Base-by-base conservation (phyloP, 2,888 invertebrate genomes). In the Machimus atricapillus region DNA sequence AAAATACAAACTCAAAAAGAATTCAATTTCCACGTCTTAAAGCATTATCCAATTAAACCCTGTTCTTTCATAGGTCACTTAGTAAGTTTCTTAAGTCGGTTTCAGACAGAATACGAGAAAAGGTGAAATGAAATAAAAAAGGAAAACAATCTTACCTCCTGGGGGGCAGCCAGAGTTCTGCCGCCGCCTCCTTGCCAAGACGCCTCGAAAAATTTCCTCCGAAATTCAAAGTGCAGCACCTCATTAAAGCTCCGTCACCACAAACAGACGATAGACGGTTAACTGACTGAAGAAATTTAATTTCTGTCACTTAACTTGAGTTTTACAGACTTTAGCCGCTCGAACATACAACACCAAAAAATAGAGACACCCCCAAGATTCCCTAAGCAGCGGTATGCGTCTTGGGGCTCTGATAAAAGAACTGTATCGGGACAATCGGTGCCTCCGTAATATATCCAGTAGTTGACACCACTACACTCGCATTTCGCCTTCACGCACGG, bases 271-370 rank as follows among this genome's bases (percentile, higher is more conserved):
- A 52, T 56, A 27, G 14, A 79, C 19, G n/a, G 82, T 58, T 58
- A 82, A 82, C 23, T 58, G 56, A 82, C 27, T 58, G 37, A 82
- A n/a, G 52, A 66, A 82, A 82, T 82, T 82, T 58, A 66, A 82
- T 66, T 58, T 82, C 82, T 66, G 58, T 82, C 82, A 82, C 82
- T 82, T 82, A 82, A 52, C 58, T 58, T 46, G 5, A 19, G 82
- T 82, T 56, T 82, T 34, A 37, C 34, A 82, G 58, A 3, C 37
- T 31, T 37, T 37, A 56, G 37, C 82, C 58, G 56, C 58, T 82
- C 58, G 66, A 82, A 82, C 82, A 58, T 58, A 6, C 3, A 78
- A 5, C 34, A 43, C 66, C 31, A 16, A 76, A 12, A 27, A 34
- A 76, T 40, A 5, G 37, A n/a, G 12, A 37, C n/a, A 76, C 8